Evolutionary conservation across 1,140 invertebrate species (phyloP).

Genomic region (Hydropsyche tenuis): DNA sequence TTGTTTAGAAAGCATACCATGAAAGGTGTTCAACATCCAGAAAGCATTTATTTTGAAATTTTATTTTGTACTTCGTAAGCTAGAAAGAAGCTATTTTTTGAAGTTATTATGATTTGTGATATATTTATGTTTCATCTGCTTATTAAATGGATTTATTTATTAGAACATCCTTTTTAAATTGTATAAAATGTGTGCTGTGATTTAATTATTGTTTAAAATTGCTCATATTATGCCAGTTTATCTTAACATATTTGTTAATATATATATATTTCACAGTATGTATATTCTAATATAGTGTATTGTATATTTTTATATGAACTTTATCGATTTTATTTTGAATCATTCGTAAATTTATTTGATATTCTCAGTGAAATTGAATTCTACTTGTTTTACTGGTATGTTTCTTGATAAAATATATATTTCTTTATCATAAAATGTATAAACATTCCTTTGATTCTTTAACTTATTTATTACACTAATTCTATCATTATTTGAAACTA

Average conservation of each 20-base stretch:
- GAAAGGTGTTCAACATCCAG: constrained; percentile 49
- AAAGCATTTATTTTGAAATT: constrained; percentile 11
- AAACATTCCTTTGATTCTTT: no score
- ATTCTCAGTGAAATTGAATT: no score
- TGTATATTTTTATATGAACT: background rate
- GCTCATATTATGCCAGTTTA: no score
- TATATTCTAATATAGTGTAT: background rate
- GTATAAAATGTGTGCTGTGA: no score
- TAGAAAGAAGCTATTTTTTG: background rate
- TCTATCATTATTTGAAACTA: no score
- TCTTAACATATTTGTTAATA: background rate
- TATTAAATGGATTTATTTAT: no score
- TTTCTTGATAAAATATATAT: no score
- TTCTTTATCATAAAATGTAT: no score
- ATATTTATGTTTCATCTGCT: background rate
- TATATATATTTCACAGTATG: background rate
- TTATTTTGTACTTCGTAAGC: background rate
- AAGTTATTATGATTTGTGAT: background rate
- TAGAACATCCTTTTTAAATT: background rate
- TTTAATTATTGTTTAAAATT: no score
- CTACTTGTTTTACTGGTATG: no score
- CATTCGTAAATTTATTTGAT: no score
- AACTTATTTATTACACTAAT: no score
- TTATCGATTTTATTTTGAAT: background rate
- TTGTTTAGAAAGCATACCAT: constrained; percentile 75